A percentile compares a stretch with the other conserved stretches of the same genome.
These are phyloP conservation scores for Psittacula cyanocephala DNA, from an alignment of 2,113 vertebrate species.

Conservation along the genomic window DNA sequence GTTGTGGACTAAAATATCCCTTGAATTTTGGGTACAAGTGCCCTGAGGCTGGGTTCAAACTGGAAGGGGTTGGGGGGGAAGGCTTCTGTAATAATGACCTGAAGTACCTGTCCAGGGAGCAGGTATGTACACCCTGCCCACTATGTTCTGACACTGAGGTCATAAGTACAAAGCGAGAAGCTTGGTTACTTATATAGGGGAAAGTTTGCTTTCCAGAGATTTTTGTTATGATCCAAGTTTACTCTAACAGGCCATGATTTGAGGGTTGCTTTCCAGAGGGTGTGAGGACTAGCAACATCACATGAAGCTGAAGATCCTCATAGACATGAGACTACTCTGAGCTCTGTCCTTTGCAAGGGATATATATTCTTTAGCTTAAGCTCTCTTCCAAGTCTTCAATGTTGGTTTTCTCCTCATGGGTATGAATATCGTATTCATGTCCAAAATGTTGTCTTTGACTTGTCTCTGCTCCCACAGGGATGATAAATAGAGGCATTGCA, in stretches of 20 bases:
- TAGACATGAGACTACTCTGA: not conserved
- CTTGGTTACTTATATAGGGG: not conserved
- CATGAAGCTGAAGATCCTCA: not conserved
- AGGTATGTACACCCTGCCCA: not conserved
- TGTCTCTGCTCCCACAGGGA: not conserved
- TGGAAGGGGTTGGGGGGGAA: not conserved
- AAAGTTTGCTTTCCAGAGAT: not conserved
- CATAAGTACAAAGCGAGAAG: not conserved
- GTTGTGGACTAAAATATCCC: not conserved
- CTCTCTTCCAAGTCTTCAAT: not conserved
- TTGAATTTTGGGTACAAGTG: not conserved
- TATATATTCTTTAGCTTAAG: not conserved
- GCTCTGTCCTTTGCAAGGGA: not conserved
- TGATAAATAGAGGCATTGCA: not conserved
- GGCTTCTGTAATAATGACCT: not conserved
- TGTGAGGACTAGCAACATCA: not conserved
- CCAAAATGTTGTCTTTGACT: not conserved
- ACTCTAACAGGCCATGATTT: not conserved
- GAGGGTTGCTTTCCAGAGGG: not conserved
- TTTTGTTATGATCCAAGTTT: not conserved
- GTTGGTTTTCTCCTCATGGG: not conserved
- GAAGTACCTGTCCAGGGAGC: conserved; percentile 13
- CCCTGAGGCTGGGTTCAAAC: not conserved
- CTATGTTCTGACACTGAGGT: conserved; percentile 1
- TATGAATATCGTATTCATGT: fast-evolving